These are phyloP conservation scores for Drosophila mulleri DNA, from an alignment of 2,888 invertebrate species.

Conservation along the genomic window DNA sequence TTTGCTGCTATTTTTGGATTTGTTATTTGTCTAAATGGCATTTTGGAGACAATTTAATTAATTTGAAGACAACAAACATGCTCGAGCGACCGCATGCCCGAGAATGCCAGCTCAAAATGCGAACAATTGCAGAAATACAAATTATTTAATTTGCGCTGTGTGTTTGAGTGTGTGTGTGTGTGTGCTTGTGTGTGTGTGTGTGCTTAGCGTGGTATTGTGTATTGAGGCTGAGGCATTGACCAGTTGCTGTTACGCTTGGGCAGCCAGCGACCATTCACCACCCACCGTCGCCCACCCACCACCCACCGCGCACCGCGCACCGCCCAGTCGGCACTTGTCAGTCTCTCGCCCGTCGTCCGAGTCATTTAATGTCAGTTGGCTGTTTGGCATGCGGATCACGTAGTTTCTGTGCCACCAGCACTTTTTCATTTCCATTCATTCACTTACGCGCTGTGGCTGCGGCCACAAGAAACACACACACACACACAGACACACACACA, in stretches of 20 bases:
- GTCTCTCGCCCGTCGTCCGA: conserved; percentile 25
- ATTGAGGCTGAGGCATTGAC: conserved; percentile 30
- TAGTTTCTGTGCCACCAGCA: conserved; percentile 70
- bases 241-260: conserved; percentile 20
- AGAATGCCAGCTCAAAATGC: conserved; percentile 34
- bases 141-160: conserved; percentile 72
- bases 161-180: conserved; percentile 13
- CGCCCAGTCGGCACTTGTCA: conserved; percentile 42
- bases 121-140: conserved; percentile 65
- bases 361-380: conserved; percentile 46
- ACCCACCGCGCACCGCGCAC: not conserved
- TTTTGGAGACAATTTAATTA: conserved; percentile 70
- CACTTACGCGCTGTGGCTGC: conserved; percentile 59
- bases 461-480: conserved; percentile 12
- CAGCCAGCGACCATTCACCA: conserved; percentile 13
- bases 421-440: conserved; percentile 81
- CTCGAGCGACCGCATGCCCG: not conserved
- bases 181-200: conserved; percentile 12
- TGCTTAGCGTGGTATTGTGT: conserved; percentile 26
- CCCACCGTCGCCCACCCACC: not conserved
- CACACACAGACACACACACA: not conserved
- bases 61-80: conserved; percentile 45
- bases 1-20: conserved; percentile 28
- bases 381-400: conserved; percentile 64
- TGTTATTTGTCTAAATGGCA: conserved; percentile 17